Percentiles rank a stretch among this genome's conserved stretches.
These are phyloP conservation scores for Dicrurus megarhynchus DNA, from an alignment of 2,113 vertebrate species.

Conservation along the genomic window DNA sequence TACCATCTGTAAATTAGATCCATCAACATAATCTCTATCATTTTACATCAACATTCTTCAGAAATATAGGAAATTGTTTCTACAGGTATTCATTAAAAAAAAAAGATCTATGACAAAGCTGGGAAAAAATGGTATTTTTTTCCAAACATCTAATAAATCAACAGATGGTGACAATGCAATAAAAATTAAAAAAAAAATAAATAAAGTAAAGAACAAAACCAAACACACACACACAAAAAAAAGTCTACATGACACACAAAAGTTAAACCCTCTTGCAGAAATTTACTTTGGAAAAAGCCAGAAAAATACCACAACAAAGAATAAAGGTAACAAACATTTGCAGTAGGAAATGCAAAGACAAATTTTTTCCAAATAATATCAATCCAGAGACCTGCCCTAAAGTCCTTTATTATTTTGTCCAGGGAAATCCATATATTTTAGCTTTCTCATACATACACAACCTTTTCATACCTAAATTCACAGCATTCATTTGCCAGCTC, in stretches of 20 bases:
- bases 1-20: neutral
- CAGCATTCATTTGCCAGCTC: neutral
- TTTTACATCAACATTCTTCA: constrained; percentile 26
- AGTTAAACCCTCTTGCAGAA: neutral
- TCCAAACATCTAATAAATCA: neutral
- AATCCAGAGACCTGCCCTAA: neutral
- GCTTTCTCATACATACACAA: neutral
- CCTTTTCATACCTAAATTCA: neutral
- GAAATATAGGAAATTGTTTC: neutral
- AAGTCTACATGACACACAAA: neutral
- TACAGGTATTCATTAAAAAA: neutral
- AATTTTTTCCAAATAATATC: neutral
- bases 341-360: neutral
- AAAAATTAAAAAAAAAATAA: neutral
- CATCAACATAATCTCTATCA: neutral
- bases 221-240: neutral
- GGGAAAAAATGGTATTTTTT: neutral
- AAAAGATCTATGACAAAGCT: neutral
- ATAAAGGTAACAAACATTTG: neutral
- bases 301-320: neutral
- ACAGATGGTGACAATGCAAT: neutral
- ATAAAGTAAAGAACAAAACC: neutral
- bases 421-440: neutral
- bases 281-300: neutral
- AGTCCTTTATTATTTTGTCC: neutral